Percentiles rank a stretch among this genome's conserved stretches.
phyloP scores from a whole-genome alignment of 2,888 invertebrate species.

The Blera fallax region DNA sequence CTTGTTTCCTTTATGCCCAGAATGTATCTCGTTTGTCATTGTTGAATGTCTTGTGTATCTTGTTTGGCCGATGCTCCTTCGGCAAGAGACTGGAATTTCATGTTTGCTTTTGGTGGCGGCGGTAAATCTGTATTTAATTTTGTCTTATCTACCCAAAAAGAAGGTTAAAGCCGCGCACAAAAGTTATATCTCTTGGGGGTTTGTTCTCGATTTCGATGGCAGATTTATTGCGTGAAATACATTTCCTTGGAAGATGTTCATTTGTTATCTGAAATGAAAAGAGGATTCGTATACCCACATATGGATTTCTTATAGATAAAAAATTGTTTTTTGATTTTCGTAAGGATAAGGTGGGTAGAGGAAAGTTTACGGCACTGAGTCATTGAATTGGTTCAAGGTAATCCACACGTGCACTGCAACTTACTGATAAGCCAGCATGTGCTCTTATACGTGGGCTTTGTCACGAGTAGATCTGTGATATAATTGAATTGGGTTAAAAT shows the following conservation, averaged over 20 bases:
- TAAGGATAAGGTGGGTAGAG: too few species aligned
- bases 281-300: not conserved
- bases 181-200: conserved; percentile 21
- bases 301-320: not conserved
- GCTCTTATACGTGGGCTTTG: too few species aligned
- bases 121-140: conserved; percentile 63
- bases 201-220: not conserved
- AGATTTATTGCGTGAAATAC: conserved; percentile 39
- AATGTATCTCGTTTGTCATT: conserved; percentile 64
- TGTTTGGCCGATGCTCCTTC: conserved; percentile 45
- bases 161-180: conserved; percentile 53
- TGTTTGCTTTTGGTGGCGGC: conserved; percentile 36
- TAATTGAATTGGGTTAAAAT: too few species aligned
- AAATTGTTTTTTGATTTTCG: too few species aligned
- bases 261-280: not conserved
- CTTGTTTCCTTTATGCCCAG: not conserved
- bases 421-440: too few species aligned
- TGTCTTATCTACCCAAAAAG: conserved; percentile 40
- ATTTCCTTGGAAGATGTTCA: conserved; percentile 1
- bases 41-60: conserved; percentile 33
- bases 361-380: too few species aligned
- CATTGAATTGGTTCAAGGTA: too few species aligned
- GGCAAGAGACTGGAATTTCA: conserved; percentile 63
- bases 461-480: too few species aligned
- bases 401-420: too few species aligned